Evolutionary conservation across 2,888 invertebrate genomes (phyloP).

Genomic region (Hoplodrina blanda): DNA sequence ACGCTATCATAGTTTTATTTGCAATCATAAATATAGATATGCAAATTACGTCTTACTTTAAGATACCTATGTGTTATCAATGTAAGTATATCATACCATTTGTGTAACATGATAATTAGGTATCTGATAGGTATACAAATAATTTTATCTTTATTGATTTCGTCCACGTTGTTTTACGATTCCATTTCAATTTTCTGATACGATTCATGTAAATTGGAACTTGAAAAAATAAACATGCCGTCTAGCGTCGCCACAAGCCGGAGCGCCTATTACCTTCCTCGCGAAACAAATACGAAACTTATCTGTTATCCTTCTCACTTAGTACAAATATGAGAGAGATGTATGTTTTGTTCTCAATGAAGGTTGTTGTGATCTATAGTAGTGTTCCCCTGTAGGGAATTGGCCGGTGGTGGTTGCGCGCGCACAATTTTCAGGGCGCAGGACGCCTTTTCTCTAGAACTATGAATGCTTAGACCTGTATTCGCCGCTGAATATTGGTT

Average conservation of each 20-base stretch:
- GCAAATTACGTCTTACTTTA: conserved; percentile 41
- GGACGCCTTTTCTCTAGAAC: conserved; percentile 80
- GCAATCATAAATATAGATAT: conserved; percentile 32
- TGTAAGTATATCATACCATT: conserved; percentile 38
- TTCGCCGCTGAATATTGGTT: conserved; percentile 37
- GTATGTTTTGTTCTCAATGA: conserved; percentile 68
- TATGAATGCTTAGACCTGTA: conserved; percentile 81
- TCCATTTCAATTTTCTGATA: conserved; percentile 39
- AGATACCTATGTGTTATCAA: conserved; percentile 34
- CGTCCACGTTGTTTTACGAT: conserved; percentile 14
- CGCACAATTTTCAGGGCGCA: conserved; percentile 88
- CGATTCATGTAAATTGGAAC: conserved; percentile 37
- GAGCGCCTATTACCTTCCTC: conserved; percentile 37
- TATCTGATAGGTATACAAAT: conserved; percentile 15
- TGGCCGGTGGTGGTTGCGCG: conserved; percentile 81
- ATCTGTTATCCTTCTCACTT: conserved; percentile 31
- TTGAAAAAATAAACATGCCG: conserved; percentile 56
- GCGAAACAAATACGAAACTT: conserved; percentile 24
- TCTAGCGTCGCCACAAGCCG: conserved; percentile 27
- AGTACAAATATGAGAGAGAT: conserved; percentile 62
- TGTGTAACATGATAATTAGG: conserved; percentile 16
- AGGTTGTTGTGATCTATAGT: conserved; percentile 63
- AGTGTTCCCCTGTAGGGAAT: conserved; percentile 72
- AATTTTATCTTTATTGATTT: conserved; percentile 35
- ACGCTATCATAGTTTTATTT: conserved; percentile 18